A percentile compares a stretch with the other conserved stretches of the same genome.
These are phyloP conservation scores for Tenodera sinensis DNA, from an alignment of 2,888 invertebrate species.

Conservation along the genomic window DNA sequence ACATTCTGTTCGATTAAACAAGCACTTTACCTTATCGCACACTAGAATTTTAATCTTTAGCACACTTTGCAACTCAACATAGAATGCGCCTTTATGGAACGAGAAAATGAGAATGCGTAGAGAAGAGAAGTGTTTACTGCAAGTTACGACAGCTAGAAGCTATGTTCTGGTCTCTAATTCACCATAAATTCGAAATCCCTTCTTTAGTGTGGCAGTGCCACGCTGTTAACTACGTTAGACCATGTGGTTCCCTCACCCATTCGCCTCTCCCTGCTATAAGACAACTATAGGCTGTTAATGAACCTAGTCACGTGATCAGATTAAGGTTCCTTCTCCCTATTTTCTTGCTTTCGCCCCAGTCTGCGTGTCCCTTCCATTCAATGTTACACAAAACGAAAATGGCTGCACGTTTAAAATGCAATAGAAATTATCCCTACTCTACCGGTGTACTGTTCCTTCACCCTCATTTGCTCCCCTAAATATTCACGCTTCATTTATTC, in stretches of 20 bases:
- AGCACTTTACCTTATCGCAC: no score
- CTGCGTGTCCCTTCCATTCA: not conserved
- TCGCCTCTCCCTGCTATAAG: not conserved
- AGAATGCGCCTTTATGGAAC: no score
- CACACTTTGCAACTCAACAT: no score
- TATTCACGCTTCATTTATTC: not conserved
- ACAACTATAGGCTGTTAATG: constrained; percentile 16
- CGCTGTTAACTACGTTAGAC: not conserved
- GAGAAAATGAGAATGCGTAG: no score
- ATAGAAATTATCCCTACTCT: not conserved
- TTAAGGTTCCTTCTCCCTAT: not conserved
- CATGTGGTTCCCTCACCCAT: not conserved
- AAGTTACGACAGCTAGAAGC: no score
- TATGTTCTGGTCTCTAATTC: no score
- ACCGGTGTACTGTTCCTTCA: not conserved
- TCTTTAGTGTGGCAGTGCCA: no score
- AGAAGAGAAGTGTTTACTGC: no score
- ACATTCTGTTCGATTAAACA: no score
- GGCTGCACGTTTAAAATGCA: not conserved
- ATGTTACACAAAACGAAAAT: not conserved
- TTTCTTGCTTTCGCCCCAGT: not conserved
- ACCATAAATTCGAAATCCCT: no score
- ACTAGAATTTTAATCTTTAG: no score
- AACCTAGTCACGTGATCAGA: constrained; percentile 11
- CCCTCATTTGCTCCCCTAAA: not conserved